Evolutionary conservation across 2,888 invertebrate genomes (phyloP).

Genomic region (Lasioglossum marginatum): DNA sequence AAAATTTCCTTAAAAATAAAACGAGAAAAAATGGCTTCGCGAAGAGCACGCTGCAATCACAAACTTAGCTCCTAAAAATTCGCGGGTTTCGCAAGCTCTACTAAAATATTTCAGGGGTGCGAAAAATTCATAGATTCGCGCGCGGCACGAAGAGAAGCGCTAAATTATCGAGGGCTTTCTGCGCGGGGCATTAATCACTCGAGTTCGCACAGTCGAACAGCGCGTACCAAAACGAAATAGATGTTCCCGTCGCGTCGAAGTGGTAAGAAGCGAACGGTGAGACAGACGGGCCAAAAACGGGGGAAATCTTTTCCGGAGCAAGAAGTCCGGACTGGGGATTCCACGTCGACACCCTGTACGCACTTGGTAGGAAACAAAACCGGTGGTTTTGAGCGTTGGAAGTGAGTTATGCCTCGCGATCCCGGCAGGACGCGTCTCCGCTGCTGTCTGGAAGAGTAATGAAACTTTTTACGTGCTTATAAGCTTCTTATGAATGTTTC

Average conservation of each 20-base stretch:
- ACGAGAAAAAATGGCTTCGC: not conserved
- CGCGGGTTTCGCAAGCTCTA: not conserved
- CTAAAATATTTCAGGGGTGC: not conserved
- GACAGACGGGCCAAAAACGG: not conserved
- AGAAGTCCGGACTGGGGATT: slow-evolving; percentile 3
- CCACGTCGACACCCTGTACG: slow-evolving; percentile 23
- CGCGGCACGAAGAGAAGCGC: not conserved
- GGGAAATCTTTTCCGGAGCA: not conserved
- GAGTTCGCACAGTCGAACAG: not conserved
- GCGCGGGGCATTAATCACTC: not conserved
- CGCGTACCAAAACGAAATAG: slow-evolving; percentile 9
- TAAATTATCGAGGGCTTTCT: not conserved
- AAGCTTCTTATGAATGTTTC: slow-evolving; percentile 60
- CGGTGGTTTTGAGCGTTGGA: slow-evolving; percentile 26
- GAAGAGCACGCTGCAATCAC: no score
- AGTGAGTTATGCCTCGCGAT: slow-evolving; percentile 49
- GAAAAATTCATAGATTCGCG: not conserved
- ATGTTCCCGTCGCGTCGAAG: not conserved
- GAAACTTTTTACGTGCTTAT: slow-evolving; percentile 62
- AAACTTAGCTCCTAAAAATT: not conserved
- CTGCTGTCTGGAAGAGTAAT: slow-evolving; percentile 45
- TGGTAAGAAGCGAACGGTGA: not conserved
- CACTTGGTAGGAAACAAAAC: slow-evolving; percentile 52
- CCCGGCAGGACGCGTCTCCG: slow-evolving; percentile 10
- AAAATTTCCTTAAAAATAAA: not conserved